phyloP scores from a whole-genome alignment of 2,113 vertebrate genomes.

The Syngnathus typhle region DNA sequence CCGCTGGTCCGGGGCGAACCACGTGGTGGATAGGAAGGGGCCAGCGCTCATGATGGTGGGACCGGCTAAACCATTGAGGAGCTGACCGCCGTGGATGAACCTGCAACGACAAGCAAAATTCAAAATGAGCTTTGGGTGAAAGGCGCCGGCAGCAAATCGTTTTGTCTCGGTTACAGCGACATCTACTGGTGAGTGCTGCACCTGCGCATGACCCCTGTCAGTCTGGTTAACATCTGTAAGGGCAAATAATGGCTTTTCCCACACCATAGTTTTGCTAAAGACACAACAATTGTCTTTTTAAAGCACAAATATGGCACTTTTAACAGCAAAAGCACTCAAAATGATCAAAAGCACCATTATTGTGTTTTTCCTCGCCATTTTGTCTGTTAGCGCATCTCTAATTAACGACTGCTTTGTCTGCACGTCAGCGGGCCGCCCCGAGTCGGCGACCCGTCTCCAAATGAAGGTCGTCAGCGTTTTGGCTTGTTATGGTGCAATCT shows the following conservation, averaged over 20 bases:
- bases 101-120: slow-evolving; percentile 53
- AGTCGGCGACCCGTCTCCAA: not conserved
- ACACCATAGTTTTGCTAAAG: too few relatives aligned
- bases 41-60: slow-evolving; percentile 90
- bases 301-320: too few relatives aligned
- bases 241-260: too few relatives aligned
- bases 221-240: too few relatives aligned
- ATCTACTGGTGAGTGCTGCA: slow-evolving; percentile 51
- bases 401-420: slow-evolving; percentile 28
- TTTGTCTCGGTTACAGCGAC: slow-evolving; percentile 45
- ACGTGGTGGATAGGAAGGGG: slow-evolving; percentile 90
- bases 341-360: not conserved
- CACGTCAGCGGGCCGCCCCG: not conserved
- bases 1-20: slow-evolving; percentile 92
- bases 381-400: slow-evolving; percentile 57
- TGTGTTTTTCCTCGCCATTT: not conserved
- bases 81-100: slow-evolving; percentile 89
- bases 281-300: too few relatives aligned
- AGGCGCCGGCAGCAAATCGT: not conserved
- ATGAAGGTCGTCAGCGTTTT: slow-evolving; percentile 1
- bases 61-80: slow-evolving; percentile 90
- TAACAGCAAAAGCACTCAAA: too few relatives aligned
- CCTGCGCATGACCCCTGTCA: too few relatives aligned
- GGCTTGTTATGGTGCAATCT: not conserved
- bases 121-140: not conserved